Base-by-base conservation (phyloP, 2,113 vertebrate genomes). In the Pachycephala philippinensis region DNA sequence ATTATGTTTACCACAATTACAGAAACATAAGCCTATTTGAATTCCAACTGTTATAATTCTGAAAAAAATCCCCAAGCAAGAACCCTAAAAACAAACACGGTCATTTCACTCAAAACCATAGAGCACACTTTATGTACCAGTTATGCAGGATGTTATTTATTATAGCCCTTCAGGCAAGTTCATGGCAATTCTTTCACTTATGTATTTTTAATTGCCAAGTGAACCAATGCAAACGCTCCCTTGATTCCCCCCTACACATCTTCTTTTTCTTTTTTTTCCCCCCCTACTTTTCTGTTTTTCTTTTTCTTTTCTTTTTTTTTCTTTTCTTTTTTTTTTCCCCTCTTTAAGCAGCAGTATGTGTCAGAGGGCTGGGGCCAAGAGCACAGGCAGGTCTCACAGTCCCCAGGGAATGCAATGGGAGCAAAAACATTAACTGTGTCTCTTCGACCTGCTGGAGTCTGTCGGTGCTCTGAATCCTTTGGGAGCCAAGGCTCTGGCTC, bases 21-120 rank as follows among this genome's bases (percentile, higher is more conserved):
- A 94, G 83, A 95, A 96, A 72, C 76, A 57, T 80, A 94, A 96
- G 77, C 64, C 68, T 59, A 80, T 91, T 83, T 89, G 66, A 93
- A 85, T 89, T 78, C 84, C 63, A 93, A 84, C 69, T 91, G 65
- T 42, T 90, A 79, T 1, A 3, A 81, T 49, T 76, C 83, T 77
- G 39, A 87, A 91, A 90, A 90, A 85, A 72, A 63, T 16, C 22
- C 26, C 18, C 59, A 84, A 57, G 40, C 88, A 90, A 50, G 76
- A 95, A 86, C 68, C 30, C 83, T 75, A 54, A 84, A 92, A 89
- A 42, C 89, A 95, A 94, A 87, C 72, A 82, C 53, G 75, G 69
- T 53, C 61, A 85, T 92, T 92, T 94, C 60, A 94, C 71, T 87
- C 79, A 82, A 95, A 96, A 74, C 93, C 93, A 84, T 59, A 66